A percentile compares a stretch with the other conserved stretches of the same genome.
Evolutionary conservation across 2,888 invertebrate genomes (phyloP).

Genomic region (Bimastos eiseni): DNA sequence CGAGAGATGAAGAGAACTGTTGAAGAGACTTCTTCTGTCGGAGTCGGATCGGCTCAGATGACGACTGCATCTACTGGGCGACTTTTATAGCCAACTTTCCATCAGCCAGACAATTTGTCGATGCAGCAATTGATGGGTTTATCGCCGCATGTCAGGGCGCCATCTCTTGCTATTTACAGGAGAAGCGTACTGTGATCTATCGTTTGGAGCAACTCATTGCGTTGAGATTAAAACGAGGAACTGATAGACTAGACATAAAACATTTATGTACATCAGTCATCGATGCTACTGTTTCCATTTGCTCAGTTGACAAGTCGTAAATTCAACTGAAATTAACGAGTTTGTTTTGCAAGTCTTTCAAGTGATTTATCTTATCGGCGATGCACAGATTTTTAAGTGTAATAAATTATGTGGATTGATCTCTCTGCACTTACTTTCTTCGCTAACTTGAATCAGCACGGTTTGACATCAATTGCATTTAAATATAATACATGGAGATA

Average conservation of each 20-base stretch:
- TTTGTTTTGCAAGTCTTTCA: too few relatives aligned
- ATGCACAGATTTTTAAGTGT: too few relatives aligned
- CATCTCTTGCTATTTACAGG: neutral
- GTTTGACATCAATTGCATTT: too few relatives aligned
- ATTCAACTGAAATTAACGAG: too few relatives aligned
- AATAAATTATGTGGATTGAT: too few relatives aligned
- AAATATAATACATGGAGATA: too few relatives aligned
- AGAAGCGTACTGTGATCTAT: neutral
- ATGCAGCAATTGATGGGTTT: neutral
- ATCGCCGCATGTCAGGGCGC: neutral
- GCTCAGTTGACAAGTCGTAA: too few relatives aligned
- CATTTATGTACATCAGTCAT: neutral
- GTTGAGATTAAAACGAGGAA: neutral
- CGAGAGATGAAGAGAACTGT: neutral
- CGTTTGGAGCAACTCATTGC: neutral
- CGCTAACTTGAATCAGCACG: too few relatives aligned
- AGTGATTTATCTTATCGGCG: too few relatives aligned
- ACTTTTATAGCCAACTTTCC: neutral
- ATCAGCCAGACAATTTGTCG: neutral
- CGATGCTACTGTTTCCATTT: neutral
- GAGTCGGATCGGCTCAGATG: neutral
- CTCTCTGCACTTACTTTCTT: too few relatives aligned
- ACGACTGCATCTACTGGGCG: neutral
- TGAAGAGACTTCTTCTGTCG: neutral
- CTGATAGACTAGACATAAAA: neutral